Evolutionary conservation across 2,888 invertebrate genomes (phyloP), one percentile per base, ranked within the genome.

Genomic region (Hirudinaria manillensis): DNA sequence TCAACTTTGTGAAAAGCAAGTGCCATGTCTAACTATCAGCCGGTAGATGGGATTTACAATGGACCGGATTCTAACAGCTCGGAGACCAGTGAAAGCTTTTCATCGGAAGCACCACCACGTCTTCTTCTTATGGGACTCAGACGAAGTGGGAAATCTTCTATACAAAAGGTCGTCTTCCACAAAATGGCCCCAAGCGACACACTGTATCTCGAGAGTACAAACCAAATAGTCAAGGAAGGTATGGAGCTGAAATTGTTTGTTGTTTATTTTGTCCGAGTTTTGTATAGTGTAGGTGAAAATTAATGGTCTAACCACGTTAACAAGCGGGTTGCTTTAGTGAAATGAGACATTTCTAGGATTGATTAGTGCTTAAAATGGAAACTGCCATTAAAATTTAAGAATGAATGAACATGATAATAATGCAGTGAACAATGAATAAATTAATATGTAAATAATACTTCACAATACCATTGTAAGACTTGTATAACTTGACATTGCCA

Each of bases 131-230:
- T 97, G 96, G 97, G 97, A 3, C 88, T 96, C 34, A 38, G 71
- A 83, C 93, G 98, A 85, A 97, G 97, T 82, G 99, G 99, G 70
- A 99, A 99, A 86, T 97, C 98, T 73, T 99, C 98, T 0, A 99
- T 99, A 83, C 95, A 97, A 85, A 98, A 99, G 88, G 99, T 99
- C 4, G 99, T 99, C n/a, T 99, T 99, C 85, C 98, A 99, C 86
- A 99, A 99, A 88, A 99, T 99, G 94, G 96, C 98, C 2, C 99
- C 99, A 1, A 99, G 98, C 87, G 99, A 99, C 87, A 99, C 99
- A 0, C 88, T 99, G 75, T 99, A 99, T 85, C 87, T 99, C 79
- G 99, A 99, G 86, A 96, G 96, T 79, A 99, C 98, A 72, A 96
- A 94, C 85, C 95, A 98, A 89, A 94, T 99, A 80, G 93, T 95